Conservation (phyloP, 2,113 vertebrate species). For the Xiphias gladius region DNA sequence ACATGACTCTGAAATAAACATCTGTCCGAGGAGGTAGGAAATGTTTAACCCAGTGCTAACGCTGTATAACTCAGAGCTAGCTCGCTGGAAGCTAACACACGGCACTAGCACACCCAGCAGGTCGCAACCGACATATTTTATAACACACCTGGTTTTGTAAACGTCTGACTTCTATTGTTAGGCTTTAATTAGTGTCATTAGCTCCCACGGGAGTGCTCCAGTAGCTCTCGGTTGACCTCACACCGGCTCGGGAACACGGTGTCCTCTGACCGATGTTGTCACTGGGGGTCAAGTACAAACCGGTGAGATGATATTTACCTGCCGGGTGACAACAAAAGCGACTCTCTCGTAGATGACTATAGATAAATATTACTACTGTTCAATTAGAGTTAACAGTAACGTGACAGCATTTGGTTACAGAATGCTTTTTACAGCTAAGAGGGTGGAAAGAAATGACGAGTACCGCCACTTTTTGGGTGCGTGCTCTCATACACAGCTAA, state of each 20-base stretch:
- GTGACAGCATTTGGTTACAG: background rate
- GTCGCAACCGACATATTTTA: background rate
- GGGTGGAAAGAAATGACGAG: background rate
- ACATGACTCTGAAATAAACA: slow-evolving; percentile 32
- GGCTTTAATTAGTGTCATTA: background rate
- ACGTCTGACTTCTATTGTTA: background rate
- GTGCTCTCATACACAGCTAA: background rate
- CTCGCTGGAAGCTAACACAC: background rate
- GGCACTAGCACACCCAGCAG: background rate
- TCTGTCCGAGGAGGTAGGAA: slow-evolving; percentile 54
- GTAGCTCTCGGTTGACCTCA: background rate
- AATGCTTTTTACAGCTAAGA: background rate
- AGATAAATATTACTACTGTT: background rate
- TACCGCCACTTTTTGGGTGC: too few relatives aligned
- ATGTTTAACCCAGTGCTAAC: slow-evolving; percentile 37
- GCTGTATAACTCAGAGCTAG: background rate
- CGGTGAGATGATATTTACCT: background rate
- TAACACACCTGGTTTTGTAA: background rate
- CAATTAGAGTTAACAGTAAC: background rate
- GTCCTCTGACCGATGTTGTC: slow-evolving; percentile 43
- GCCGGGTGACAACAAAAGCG: background rate
- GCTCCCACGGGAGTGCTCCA: fast-evolving
- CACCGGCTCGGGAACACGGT: slow-evolving; percentile 15
- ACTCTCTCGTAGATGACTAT: background rate
- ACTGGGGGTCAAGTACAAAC: background rate